Base-by-base conservation (phyloP, 2,113 vertebrate genomes). In the Tragelaphus scriptus region DNA sequence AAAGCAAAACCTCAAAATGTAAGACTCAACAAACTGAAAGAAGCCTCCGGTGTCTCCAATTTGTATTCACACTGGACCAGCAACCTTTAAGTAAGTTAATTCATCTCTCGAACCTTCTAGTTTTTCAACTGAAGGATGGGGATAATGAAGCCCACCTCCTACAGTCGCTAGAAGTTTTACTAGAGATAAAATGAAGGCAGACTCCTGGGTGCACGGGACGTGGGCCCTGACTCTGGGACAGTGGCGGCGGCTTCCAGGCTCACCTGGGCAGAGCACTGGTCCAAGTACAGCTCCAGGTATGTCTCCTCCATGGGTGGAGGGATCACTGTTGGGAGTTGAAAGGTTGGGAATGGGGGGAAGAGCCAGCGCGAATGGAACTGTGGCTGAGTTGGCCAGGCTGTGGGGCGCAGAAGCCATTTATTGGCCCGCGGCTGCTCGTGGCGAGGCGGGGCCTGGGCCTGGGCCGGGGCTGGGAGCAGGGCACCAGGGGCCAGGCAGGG, bases 211-310 rank as follows among this genome's bases (percentile, higher is more conserved):
- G 21, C 23, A 30, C 26, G 26, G 36, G 85, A 36, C 15, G 2
- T 12, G 0, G 51, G 6, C 16, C 36, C 26, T 6, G 40, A 56
- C 49, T 3, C 36, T 0, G 65, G 30, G 68, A 36, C 44, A 6
- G 90, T 3, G 11, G 32, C 32, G 1, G 49, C 40, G 23, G 44
- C 85, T 47, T 15, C 79, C 53, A 17, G 71, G 90, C 97, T 98
- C 94, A 98, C 98, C 97, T 98, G 97, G 68, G 51, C 97, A 97
- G 98, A 17, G 96, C 98, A 99, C 36, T 98, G 98, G 87, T 99
- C 99, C 97, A 99, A 99, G 97, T 99, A 99, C 59, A 98, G 98
- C 96, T 99, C 99, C 98, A 99, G 95, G 23, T 99, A 98, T 0
- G 95, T 96, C 53, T 99, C 99, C 98, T 99, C 98, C 96, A 94